Evolutionary conservation across 2,797 vertebrate genomes (phyloP).

Genomic region (Gallinago nigripennis): DNA sequence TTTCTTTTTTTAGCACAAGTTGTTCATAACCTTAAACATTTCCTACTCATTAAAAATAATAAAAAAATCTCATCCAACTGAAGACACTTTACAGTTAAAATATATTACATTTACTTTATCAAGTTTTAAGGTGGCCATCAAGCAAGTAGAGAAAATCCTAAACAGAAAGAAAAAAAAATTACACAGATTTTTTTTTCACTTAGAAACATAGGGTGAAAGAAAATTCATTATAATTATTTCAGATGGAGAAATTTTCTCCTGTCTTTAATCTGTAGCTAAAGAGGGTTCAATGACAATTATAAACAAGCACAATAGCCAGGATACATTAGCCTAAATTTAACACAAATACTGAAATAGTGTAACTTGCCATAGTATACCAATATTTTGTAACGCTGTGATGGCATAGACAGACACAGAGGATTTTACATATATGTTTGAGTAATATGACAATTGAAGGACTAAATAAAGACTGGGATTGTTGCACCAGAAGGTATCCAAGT

Average conservation of each 20-base stretch:
- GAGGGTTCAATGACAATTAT: not conserved
- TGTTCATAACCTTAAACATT: not conserved
- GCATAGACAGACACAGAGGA: not conserved
- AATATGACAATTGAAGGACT: not conserved
- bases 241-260: not conserved
- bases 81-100: not conserved
- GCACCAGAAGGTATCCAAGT: not conserved
- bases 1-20: not conserved
- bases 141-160: not conserved
- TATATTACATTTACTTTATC: not conserved
- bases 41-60: not conserved
- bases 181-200: not conserved
- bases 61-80: not conserved
- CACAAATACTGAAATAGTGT: not conserved
- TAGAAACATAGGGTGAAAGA: not conserved
- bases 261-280: not conserved
- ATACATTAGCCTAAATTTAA: not conserved
- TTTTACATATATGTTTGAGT: not conserved
- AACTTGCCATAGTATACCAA: not conserved
- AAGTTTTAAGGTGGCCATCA: not conserved
- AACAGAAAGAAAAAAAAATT: not conserved
- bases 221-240: not conserved
- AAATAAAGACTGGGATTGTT: not conserved
- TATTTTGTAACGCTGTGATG: not conserved
- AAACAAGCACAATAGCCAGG: not conserved